phyloP scores from a whole-genome alignment of 92 coral and sea anemone species.

The Bergia puertoricense region DNA sequence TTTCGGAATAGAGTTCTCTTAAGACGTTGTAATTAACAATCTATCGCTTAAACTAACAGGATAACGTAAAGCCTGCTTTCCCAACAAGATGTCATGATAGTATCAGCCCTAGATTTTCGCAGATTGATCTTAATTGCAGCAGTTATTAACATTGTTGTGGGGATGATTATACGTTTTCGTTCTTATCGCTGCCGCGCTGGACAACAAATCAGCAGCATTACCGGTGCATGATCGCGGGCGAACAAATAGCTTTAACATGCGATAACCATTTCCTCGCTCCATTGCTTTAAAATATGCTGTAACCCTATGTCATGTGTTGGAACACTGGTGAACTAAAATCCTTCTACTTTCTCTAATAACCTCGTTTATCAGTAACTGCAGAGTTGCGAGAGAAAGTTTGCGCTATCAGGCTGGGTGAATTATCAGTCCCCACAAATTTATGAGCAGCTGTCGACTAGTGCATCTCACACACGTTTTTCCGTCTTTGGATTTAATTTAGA shows the following conservation, averaged over 20 bases:
- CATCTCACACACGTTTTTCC: background rate
- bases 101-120: slow-evolving; percentile 62
- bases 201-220: slow-evolving; percentile 47
- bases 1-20: slow-evolving; percentile 42
- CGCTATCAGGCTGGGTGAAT: background rate
- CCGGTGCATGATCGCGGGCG: slow-evolving; percentile 41
- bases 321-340: background rate
- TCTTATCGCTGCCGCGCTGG: slow-evolving; percentile 73
- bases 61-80: slow-evolving; percentile 28
- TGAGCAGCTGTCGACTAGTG: background rate
- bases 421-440: background rate
- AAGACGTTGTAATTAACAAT: slow-evolving; percentile 52
- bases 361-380: background rate
- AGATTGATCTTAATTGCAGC: slow-evolving; percentile 95
- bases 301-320: background rate
- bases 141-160: slow-evolving; percentile 95
- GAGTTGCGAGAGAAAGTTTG: background rate
- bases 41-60: slow-evolving; percentile 71
- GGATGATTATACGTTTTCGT: slow-evolving; percentile 70
- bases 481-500: background rate
- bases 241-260: slow-evolving; percentile 25
- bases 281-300: background rate
- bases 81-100: slow-evolving; percentile 33
- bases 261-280: slow-evolving; percentile 23
- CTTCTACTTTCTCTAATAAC: background rate